Conservation (phyloP, 2,888 invertebrate genomes). For the Steinernema carpocapsae region DNA sequence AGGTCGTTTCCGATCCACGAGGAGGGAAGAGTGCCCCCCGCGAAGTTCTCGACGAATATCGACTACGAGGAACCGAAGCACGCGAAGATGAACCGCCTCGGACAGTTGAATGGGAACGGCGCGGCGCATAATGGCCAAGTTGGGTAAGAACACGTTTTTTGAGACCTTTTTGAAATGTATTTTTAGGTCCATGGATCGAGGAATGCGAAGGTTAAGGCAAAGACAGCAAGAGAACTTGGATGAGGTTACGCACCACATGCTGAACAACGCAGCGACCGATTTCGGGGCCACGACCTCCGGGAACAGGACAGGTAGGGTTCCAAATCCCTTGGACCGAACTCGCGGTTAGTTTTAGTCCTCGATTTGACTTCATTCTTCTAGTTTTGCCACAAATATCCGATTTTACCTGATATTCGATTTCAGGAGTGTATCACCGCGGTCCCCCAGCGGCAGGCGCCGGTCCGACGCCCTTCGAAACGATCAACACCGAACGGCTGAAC, state of each 20-base stretch:
- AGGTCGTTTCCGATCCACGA: constrained; percentile 54
- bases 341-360: too few relatives aligned
- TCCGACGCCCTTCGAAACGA: constrained; percentile 50
- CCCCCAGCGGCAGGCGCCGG: not conserved
- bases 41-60: constrained; percentile 30
- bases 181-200: constrained; percentile 46
- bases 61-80: constrained; percentile 46
- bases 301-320: not conserved
- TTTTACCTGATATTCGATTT: constrained; percentile 4
- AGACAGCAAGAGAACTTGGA: constrained; percentile 44
- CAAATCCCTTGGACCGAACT: too few relatives aligned
- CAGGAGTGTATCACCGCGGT: constrained; percentile 15
- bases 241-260: constrained; percentile 54
- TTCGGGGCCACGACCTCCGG: constrained; percentile 39
- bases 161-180: not conserved
- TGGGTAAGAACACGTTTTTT: not conserved
- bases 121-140: not conserved
- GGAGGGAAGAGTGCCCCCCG: constrained; percentile 33
- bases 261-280: constrained; percentile 53
- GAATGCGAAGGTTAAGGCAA: constrained; percentile 37
- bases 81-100: constrained; percentile 41
- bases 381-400: too few relatives aligned
- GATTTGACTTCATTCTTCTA: too few relatives aligned
- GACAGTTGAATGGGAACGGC: constrained; percentile 28
- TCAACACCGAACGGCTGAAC: constrained; percentile 62